phyloP scores from a whole-genome alignment of 2,797 vertebrate species.

The Cirrhinus molitorella region DNA sequence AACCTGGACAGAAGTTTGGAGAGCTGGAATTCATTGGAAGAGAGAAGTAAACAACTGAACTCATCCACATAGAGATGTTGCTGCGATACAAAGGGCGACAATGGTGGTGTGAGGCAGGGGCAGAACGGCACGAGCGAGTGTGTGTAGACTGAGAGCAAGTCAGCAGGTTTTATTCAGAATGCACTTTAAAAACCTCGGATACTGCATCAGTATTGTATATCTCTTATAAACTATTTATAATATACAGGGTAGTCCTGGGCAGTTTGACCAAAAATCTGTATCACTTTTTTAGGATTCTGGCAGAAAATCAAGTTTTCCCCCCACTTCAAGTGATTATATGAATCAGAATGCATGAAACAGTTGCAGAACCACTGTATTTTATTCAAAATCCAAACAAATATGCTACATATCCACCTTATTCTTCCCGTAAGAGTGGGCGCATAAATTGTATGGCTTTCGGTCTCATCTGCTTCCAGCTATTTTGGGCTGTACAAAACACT shows the following conservation, averaged over 20 bases:
- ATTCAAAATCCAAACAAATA: no score
- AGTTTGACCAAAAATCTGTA: no score
- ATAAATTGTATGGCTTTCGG: no score
- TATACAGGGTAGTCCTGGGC: neutral
- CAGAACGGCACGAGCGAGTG: neutral
- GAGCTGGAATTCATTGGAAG: conserved; percentile 12
- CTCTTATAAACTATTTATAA: neutral
- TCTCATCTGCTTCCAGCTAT: no score
- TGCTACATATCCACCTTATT: no score
- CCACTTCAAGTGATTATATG: no score
- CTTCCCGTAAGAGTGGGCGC: no score
- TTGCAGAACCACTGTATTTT: no score
- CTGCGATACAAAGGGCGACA: neutral
- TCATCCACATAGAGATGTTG: neutral
- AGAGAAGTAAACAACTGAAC: conserved; percentile 40
- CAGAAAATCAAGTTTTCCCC: no score
- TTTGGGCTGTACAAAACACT: no score
- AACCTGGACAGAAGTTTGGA: neutral
- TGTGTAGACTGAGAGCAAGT: conserved; percentile 30
- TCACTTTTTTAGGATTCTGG: no score
- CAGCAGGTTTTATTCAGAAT: conserved; percentile 47
- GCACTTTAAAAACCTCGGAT: neutral
- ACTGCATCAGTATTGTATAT: neutral
- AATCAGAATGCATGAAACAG: no score
- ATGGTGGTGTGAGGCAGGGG: neutral